phyloP scores from a whole-genome alignment of 2,888 invertebrate species.

The Eupithecia inturbata region DNA sequence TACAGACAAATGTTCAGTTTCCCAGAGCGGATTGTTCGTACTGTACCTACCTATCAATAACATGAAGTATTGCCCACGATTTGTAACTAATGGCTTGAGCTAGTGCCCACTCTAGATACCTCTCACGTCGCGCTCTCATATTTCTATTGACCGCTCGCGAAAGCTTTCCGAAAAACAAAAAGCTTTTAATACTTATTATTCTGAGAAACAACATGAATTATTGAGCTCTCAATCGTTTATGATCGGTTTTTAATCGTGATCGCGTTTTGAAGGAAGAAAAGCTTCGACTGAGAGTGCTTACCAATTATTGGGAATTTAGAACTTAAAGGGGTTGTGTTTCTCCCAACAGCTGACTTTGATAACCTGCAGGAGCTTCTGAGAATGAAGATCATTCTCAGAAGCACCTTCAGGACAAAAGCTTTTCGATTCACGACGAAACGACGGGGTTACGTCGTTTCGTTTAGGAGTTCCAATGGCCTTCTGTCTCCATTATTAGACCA shows the following conservation, averaged over 20 bases:
- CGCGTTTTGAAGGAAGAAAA: conserved; percentile 5
- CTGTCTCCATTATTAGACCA: too few relatives aligned
- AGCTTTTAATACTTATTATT: conserved; percentile 59
- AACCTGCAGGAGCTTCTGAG: not conserved
- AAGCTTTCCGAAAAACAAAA: conserved; percentile 57
- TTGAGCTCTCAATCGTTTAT: conserved; percentile 45
- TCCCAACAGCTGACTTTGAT: not conserved
- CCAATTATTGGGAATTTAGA: not conserved
- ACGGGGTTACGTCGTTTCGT: not conserved
- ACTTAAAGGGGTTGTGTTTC: not conserved
- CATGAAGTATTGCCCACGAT: not conserved
- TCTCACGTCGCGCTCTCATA: conserved; percentile 59
- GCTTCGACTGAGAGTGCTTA: not conserved
- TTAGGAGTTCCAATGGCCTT: too few relatives aligned
- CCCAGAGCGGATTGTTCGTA: not conserved
- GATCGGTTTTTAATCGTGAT: conserved; percentile 1
- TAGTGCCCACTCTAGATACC: conserved; percentile 44
- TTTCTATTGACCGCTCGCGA: conserved; percentile 66
- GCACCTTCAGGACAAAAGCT: not conserved
- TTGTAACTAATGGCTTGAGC: not conserved
- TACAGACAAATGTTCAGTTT: too few relatives aligned
- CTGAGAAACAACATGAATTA: conserved; percentile 56
- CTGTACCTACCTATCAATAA: not conserved
- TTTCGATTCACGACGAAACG: not conserved
- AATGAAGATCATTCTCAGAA: not conserved